Percentiles rank a stretch among this genome's conserved stretches.
phyloP scores from a whole-genome alignment of 2,113 vertebrate genomes.

The Mobula hypostoma region DNA sequence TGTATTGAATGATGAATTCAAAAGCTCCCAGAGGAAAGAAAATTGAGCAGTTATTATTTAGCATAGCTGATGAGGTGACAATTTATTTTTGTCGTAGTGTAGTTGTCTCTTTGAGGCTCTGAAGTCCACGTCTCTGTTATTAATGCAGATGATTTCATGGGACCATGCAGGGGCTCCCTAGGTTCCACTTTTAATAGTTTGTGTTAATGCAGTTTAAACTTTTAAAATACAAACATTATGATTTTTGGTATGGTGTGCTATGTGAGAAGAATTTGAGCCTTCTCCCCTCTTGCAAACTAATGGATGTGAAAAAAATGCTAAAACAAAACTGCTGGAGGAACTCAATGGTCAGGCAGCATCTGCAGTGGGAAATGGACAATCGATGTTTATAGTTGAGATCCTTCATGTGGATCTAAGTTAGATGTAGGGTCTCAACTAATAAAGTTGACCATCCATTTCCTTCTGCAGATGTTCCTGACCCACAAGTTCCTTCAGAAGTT shows the following conservation, averaged over 20 bases:
- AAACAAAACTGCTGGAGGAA: too few species aligned
- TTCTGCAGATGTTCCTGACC: too few species aligned
- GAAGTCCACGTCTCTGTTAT: neutral
- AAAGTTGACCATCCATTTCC: too few species aligned
- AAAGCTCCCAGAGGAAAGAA: neutral
- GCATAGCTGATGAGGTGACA: neutral
- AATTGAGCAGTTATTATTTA: neutral
- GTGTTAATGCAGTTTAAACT: neutral
- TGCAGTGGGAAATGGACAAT: too few species aligned
- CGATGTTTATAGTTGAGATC: too few species aligned
- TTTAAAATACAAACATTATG: neutral
- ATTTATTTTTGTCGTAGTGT: neutral
- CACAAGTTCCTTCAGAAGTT: too few species aligned
- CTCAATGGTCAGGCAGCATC: too few species aligned
- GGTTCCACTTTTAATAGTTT: neutral
- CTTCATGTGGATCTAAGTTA: too few species aligned
- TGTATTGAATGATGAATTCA: neutral
- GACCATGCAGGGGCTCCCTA: neutral
- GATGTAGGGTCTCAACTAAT: too few species aligned
- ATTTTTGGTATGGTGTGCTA: neutral
- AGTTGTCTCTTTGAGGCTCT: neutral
- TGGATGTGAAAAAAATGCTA: neutral
- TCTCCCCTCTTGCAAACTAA: neutral
- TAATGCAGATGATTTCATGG: neutral
- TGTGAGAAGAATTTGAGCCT: neutral